phyloP scores from a whole-genome alignment of 2,888 invertebrate genomes.

The Lasioglossum calceatum region DNA sequence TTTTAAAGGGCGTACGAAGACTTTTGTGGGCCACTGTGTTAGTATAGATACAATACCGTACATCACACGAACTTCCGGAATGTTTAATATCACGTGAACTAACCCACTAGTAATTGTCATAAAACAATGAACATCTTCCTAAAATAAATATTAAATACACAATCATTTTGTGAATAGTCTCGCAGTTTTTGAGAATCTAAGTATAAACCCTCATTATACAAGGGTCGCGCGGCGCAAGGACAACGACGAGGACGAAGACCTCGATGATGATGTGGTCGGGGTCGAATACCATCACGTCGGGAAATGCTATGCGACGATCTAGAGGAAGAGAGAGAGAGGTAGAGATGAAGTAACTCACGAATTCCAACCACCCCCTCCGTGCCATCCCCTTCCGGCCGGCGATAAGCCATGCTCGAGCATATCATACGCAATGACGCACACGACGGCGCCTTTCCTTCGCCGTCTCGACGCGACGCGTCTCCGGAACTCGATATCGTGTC shows the following conservation, averaged over 20 bases:
- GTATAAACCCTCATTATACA: slow-evolving; percentile 68
- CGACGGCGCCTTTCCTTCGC: slow-evolving; percentile 41
- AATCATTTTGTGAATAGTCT: background rate
- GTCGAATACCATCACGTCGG: slow-evolving; percentile 72
- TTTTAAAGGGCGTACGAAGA: too few relatives aligned
- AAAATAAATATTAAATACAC: background rate
- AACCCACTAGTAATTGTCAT: too few relatives aligned
- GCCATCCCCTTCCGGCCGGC: slow-evolving; percentile 18
- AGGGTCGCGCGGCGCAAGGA: slow-evolving; percentile 43
- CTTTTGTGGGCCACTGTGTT: too few relatives aligned
- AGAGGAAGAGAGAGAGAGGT: background rate
- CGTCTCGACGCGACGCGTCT: slow-evolving; percentile 11
- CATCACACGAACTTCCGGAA: too few relatives aligned
- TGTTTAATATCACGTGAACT: too few relatives aligned
- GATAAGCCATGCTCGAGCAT: slow-evolving; percentile 44
- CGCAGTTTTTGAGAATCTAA: background rate
- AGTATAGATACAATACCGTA: too few relatives aligned
- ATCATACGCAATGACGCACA: slow-evolving; percentile 57
- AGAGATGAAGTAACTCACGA: slow-evolving; percentile 37
- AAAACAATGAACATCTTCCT: background rate
- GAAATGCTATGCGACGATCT: slow-evolving; percentile 67
- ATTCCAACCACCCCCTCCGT: slow-evolving; percentile 38
- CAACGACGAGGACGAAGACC: slow-evolving; percentile 43
- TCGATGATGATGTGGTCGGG: slow-evolving; percentile 38
- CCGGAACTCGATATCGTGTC: background rate